Conservation (phyloP, 2,888 invertebrate genomes). For the Spilosoma lubricipeda region DNA sequence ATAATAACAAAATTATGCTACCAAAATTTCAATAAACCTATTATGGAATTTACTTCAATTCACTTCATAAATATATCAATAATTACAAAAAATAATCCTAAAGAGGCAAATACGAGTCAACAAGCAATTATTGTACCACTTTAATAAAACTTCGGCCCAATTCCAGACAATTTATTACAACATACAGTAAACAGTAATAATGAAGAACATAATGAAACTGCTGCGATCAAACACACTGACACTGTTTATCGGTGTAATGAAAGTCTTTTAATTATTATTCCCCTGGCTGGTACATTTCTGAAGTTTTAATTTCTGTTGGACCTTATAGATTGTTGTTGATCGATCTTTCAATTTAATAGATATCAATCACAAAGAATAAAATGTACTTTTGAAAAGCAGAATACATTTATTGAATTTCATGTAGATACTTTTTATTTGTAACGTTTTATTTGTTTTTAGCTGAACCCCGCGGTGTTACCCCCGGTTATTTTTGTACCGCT, state of each 20-base stretch:
- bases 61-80: background rate
- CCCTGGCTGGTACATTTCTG: background rate
- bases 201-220: constrained; percentile 12
- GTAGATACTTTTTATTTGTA: no score
- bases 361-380: background rate
- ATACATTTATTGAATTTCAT: no score
- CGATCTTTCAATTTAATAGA: background rate
- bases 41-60: background rate
- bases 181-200: constrained; percentile 14
- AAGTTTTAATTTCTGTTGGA: background rate
- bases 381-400: no score
- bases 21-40: background rate
- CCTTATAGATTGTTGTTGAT: background rate
- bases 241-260: constrained; percentile 23
- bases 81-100: background rate
- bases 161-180: constrained; percentile 9
- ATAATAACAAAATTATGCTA: background rate
- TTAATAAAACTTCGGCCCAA: constrained; percentile 6
- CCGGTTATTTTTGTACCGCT: no score
- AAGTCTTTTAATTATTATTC: constrained; percentile 16
- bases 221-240: constrained; percentile 4
- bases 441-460: no score
- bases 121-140: background rate
- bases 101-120: background rate
- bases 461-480: no score